Evolutionary conservation across 2,797 vertebrate genomes (phyloP), one percentile per base, ranked within the genome.

Genomic region (Myiotriccus ornatus): DNA sequence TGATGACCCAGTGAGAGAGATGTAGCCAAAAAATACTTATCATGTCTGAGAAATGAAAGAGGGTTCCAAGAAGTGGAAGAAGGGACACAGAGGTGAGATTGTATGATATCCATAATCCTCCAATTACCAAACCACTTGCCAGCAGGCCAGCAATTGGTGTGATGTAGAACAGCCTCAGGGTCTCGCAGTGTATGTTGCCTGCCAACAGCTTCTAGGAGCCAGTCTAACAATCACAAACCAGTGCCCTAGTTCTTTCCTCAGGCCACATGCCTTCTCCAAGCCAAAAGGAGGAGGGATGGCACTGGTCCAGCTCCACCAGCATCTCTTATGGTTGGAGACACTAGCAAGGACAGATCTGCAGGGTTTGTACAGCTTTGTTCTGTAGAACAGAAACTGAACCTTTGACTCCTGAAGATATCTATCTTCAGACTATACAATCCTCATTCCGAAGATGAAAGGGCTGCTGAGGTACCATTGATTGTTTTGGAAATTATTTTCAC

Each of bases 401-500:
- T 90, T 85, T 94, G 89, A 82, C 67, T 94, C 53, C 15, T 84
- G 52, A 69, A 79, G 77, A 86, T 88, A 85, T 35, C 22, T 91
- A 60, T 95, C 77, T 91, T 88, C 74, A 90, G 78, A 82, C 52
- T 76, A 82, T 3, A 84, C 67, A 69, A n/a, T 82, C 77, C 60
- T 59, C 44, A 47, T 83, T 79, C 22, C 2, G 30, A 73, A 93
- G 74, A 82, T 84, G 52, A 96, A 97, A 92, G 79, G 22, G 55
- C 49, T 91, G 49, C 62, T 79, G 89, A 95, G 39, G 73, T 93
- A 76, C 67, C 91, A 91, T 20, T 68, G 78, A 93, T 93, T 95
- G 52, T 80, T 90, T 68, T 94, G 84, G 77, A 95, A 95, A 89
- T 73, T 56, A 59, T 82, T 95, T 96, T 93, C 74, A 89, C 71